phyloP scores from a whole-genome alignment of 2,113 vertebrate genomes.

The Colossoma macropomum region DNA sequence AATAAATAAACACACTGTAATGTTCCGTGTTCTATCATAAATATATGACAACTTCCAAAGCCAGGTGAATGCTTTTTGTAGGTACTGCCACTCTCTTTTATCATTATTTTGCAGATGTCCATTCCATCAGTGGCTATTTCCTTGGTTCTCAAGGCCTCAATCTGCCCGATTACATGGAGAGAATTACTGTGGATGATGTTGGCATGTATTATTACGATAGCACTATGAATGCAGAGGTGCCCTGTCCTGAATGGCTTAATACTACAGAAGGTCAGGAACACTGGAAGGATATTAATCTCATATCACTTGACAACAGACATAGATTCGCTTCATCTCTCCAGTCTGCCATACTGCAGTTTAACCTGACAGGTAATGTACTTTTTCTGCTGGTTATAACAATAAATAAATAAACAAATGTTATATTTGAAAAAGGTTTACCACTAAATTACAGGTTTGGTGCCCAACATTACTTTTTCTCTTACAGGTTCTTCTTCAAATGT shows the following conservation, averaged over 20 bases:
- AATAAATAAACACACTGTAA: too few relatives aligned
- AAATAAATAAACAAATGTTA: too few relatives aligned
- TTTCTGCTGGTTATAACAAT: too few relatives aligned
- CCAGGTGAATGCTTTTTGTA: too few relatives aligned
- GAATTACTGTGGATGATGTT: not conserved
- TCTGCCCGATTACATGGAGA: slow-evolving; percentile 17
- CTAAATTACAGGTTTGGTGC: too few relatives aligned
- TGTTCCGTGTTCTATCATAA: too few relatives aligned
- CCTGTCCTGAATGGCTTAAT: slow-evolving; percentile 20
- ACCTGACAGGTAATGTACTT: slow-evolving; percentile 21
- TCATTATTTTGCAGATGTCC: slow-evolving; percentile 7
- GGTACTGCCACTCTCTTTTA: too few relatives aligned
- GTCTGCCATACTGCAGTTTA: slow-evolving; percentile 19
- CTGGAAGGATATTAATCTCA: not conserved
- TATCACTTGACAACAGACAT: not conserved
- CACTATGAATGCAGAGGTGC: not conserved
- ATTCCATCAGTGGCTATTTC: not conserved
- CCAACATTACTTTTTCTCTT: too few relatives aligned
- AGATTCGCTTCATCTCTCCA: too few relatives aligned
- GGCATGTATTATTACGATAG: slow-evolving; percentile 14
- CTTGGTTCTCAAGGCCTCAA: slow-evolving; percentile 11
- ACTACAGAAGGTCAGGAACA: not conserved
- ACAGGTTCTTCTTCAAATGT: not conserved
- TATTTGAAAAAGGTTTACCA: too few relatives aligned
- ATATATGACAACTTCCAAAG: too few relatives aligned